These are phyloP conservation scores for Melanotaenia duboulayi DNA, from an alignment of 2,113 vertebrate genomes.

Conservation along the genomic window DNA sequence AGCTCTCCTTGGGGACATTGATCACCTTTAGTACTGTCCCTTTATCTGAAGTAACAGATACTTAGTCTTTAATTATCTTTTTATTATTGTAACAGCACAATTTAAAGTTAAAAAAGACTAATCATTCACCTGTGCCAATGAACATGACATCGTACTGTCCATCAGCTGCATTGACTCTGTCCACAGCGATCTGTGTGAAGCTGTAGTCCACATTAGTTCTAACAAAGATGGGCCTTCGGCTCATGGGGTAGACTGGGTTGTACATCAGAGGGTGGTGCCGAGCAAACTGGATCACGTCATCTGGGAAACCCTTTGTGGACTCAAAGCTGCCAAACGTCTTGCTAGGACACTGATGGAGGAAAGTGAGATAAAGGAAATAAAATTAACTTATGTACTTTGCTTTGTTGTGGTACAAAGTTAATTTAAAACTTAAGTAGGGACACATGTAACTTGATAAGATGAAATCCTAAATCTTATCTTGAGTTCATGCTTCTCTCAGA, in stretches of 20 bases:
- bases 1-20: constrained; percentile 89
- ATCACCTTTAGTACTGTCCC: constrained; percentile 95
- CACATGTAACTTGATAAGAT: not conserved
- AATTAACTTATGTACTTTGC: not conserved
- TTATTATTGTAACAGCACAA: not conserved
- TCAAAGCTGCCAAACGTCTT: constrained; percentile 97
- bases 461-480: not conserved
- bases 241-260: constrained; percentile 89
- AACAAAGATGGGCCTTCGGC: constrained; percentile 89
- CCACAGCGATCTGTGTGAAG: constrained; percentile 91
- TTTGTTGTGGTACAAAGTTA: not conserved
- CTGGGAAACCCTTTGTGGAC: constrained; percentile 96
- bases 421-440: not conserved
- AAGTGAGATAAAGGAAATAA: not conserved
- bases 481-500: too few species aligned
- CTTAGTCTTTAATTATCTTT: not conserved
- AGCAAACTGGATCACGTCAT: constrained; percentile 96
- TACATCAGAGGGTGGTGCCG: constrained; percentile 98
- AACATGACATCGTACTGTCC: constrained; percentile 98
- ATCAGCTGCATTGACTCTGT: constrained; percentile 90
- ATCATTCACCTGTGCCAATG: constrained; percentile 90
- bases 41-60: constrained; percentile 81
- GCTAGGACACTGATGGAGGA: constrained; percentile 90
- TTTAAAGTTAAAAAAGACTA: not conserved
- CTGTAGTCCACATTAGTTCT: constrained; percentile 88